Percentiles rank a stretch among this genome's conserved stretches.
Conservation (phyloP, 2,888 invertebrate genomes). For the Parnassius orleans region DNA sequence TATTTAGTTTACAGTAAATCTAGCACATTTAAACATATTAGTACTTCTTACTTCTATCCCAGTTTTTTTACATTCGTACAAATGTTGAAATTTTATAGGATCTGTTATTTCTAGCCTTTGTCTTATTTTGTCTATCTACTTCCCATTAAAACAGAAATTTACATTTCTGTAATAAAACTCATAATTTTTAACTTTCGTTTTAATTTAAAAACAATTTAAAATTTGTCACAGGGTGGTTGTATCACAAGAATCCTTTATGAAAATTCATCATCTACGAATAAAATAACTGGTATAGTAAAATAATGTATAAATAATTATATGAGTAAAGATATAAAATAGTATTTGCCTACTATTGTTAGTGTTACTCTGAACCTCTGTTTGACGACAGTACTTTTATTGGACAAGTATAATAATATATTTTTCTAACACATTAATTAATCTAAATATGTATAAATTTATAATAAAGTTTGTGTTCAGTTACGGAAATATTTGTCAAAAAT, state of each 20-base stretch:
- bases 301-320: too few species aligned
- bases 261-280: too few species aligned
- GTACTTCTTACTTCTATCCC: not conserved
- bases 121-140: too few species aligned
- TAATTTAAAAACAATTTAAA: not conserved
- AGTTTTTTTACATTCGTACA: not conserved
- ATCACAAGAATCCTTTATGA: not conserved
- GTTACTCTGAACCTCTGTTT: too few species aligned
- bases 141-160: too few species aligned
- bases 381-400: too few species aligned
- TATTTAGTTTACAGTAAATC: constrained; percentile 5
- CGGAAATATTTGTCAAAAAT: constrained; percentile 6
- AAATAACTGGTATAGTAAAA: too few species aligned
- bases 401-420: constrained; percentile 6
- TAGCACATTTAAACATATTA: constrained; percentile 5
- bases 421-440: constrained; percentile 15
- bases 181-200: too few species aligned
- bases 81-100: not conserved
- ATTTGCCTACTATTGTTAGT: too few species aligned
- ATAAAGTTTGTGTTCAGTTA: constrained; percentile 16
- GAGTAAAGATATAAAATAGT: too few species aligned
- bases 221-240: not conserved
- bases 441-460: not conserved
- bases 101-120: not conserved
- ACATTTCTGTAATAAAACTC: too few species aligned